These are phyloP conservation scores for Neotoxoptera formosana DNA, from an alignment of 1,140 invertebrate genomes.

Conservation along the genomic window DNA sequence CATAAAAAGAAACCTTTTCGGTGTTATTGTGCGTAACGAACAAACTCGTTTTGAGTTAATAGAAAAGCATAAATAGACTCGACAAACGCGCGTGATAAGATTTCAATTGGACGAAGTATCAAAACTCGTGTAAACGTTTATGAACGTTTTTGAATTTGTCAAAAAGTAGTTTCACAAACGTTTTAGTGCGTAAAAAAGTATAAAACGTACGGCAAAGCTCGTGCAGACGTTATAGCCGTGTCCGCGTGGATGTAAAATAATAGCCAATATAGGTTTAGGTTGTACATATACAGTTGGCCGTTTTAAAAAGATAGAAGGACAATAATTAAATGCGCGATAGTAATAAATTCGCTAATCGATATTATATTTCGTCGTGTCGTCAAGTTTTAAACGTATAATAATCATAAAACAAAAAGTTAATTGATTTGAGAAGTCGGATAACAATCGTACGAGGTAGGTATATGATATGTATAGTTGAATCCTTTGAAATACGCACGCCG, in stretches of 20 bases:
- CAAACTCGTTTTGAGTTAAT: not conserved
- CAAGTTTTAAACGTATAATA: not conserved
- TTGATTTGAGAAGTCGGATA: not conserved
- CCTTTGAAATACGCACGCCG: not conserved
- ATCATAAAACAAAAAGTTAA: not conserved
- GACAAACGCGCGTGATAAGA: not conserved
- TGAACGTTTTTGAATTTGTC: not conserved
- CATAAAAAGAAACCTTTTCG: not conserved
- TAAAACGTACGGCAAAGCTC: not conserved
- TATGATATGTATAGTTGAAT: not conserved
- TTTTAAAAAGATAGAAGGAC: not conserved
- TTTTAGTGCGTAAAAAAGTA: not conserved
- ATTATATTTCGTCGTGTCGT: not conserved
- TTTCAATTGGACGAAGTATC: not conserved
- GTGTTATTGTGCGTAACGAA: not conserved
- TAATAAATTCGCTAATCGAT: not conserved
- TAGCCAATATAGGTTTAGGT: too few species aligned
- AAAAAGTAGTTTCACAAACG: not conserved
- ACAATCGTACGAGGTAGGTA: not conserved
- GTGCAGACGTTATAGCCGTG: not conserved
- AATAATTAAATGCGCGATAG: not conserved
- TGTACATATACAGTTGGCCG: not conserved
- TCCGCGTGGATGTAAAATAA: not conserved
- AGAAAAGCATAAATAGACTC: not conserved
- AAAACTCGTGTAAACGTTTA: not conserved